phyloP scores from a whole-genome alignment of 1,140 invertebrate species.

The Papilio dardanus region DNA sequence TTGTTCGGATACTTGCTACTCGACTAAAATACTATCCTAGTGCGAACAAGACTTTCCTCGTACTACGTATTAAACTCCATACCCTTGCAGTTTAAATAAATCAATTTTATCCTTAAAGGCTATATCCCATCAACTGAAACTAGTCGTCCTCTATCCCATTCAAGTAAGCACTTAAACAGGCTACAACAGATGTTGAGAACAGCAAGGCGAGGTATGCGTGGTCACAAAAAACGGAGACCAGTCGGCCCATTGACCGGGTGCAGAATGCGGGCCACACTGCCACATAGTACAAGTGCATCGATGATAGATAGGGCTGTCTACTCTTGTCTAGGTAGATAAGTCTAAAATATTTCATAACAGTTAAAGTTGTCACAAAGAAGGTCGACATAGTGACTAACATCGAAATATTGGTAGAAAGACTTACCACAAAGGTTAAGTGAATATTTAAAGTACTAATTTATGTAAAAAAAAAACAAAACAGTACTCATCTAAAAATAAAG shows the following conservation, averaged over 20 bases:
- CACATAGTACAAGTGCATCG: not conserved
- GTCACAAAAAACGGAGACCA: not conserved
- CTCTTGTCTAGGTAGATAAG: not conserved
- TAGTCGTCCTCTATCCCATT: not conserved
- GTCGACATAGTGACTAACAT: too few species aligned
- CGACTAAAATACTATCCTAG: too few species aligned
- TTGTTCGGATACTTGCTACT: too few species aligned
- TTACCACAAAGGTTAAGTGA: too few species aligned
- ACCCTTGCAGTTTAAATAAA: not conserved
- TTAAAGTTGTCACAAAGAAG: too few species aligned
- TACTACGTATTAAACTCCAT: too few species aligned
- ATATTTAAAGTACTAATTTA: too few species aligned
- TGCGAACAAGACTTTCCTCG: too few species aligned
- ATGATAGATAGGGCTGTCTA: slow-evolving; percentile 3
- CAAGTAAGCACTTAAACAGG: not conserved
- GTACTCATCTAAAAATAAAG: too few species aligned
- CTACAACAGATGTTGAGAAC: not conserved
- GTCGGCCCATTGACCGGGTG: not conserved
- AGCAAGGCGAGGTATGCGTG: not conserved
- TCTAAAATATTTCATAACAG: not conserved
- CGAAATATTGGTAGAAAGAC: too few species aligned
- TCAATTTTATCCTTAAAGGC: not conserved
- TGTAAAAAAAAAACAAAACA: too few species aligned
- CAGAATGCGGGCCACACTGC: not conserved
- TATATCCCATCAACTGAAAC: not conserved